Evolutionary conservation across 2,888 invertebrate genomes (phyloP), one percentile per base, ranked within the genome.

Genomic region (Andrena praecox): DNA sequence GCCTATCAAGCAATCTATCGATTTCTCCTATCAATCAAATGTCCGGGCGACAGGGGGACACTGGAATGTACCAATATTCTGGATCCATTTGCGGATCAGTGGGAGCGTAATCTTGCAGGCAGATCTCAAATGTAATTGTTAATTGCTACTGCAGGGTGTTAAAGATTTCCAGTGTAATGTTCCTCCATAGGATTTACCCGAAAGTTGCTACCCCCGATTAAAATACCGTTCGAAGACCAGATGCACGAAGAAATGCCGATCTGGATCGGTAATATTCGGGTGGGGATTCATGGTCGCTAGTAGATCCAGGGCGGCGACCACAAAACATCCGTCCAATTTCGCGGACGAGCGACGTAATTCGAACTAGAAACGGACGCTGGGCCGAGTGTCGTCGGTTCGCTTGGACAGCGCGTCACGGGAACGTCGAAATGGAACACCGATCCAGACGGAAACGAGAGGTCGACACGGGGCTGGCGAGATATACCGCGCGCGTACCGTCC

Each of bases 401-500:
- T 85, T 71, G 72, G 78, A 72, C 78, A 70, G 16, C 59, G 31
- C 74, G 84, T 84, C 77, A 64, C 73, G 72, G 35, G 69, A 56
- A 70, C 72, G 70, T 74, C 80, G 85, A 80, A 85, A 87, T 77
- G 80, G 75, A 73, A 89, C 84, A 88, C 82, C 82, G 82, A 87
- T 86, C 75, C 56, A 60, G 24, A 64, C 59, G 80, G 64, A 77
- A 59, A 77, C 60, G 59, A 62, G 70, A 70, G 64, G 66, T 77
- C 80, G 76, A 76, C 64, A n/a, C 16, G 48, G 1, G 63, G 16
- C 35, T 20, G 60, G 67, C 24, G 50, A 73, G 73, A 71, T 48
- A 70, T 50, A 66, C 12, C 29, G 8, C 12, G 42, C 42, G 0
- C 42, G 42, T 20, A 35, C 24, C 59, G 70, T 56, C 66, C 72